Conservation (phyloP, 2,888 invertebrate species). For the Autographa pulchrina region DNA sequence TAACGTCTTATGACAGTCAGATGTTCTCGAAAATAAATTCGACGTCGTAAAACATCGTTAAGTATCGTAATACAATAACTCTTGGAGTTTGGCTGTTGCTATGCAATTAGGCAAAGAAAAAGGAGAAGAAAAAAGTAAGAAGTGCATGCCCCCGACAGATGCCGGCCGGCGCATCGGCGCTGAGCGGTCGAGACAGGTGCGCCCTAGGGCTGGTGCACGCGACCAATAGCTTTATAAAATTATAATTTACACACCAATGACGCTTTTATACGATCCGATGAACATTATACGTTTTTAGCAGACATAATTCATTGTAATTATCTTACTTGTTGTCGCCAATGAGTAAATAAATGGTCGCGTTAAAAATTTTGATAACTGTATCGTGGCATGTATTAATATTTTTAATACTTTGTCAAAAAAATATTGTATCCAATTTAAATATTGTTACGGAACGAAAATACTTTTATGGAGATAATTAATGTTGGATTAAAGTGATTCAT, state of each 20-base stretch:
- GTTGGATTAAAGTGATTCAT: conserved; percentile 21
- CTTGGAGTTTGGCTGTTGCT: conserved; percentile 69
- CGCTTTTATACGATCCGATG: conserved; percentile 20
- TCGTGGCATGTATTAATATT: conserved; percentile 19
- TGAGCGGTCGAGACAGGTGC: conserved; percentile 85
- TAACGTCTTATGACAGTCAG: conserved; percentile 34
- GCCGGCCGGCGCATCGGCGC: conserved; percentile 80
- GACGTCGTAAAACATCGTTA: conserved; percentile 46
- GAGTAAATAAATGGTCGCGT: conserved; percentile 18
- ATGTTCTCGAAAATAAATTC: conserved; percentile 42
- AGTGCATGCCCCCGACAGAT: conserved; percentile 81
- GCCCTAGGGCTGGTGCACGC: conserved; percentile 75
- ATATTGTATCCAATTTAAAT: conserved; percentile 20
- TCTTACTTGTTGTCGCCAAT: conserved; percentile 25
- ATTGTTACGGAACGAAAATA: conserved; percentile 8
- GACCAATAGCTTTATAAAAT: conserved; percentile 23
- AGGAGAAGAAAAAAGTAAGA: conserved; percentile 73
- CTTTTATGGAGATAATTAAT: conserved; percentile 18
- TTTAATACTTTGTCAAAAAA: conserved; percentile 11
- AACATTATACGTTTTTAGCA: conserved; percentile 16
- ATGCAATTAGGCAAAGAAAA: conserved; percentile 74
- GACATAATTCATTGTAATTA: conserved; percentile 21
- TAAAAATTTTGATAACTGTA: conserved; percentile 26
- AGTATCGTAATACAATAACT: conserved; percentile 70
- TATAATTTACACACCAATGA: conserved; percentile 24